These are phyloP conservation scores for Syngnathus rostellatus DNA, from an alignment of 2,797 vertebrate species.

Conservation along the genomic window DNA sequence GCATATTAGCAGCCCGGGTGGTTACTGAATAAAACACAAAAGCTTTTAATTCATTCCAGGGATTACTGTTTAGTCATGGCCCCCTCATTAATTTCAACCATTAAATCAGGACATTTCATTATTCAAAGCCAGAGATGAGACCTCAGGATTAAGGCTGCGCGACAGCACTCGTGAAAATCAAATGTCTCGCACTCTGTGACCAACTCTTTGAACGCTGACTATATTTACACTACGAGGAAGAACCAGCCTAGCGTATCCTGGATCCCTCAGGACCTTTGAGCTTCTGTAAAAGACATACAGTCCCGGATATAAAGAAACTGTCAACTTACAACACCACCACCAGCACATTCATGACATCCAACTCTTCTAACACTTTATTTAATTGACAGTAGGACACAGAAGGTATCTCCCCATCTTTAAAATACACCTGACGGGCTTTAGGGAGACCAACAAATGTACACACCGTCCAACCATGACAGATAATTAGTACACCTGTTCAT, in stretches of 20 bases:
- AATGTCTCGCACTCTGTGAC: constrained; percentile 10
- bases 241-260: not conserved
- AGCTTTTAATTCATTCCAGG: constrained; percentile 57
- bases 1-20: constrained; percentile 35
- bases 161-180: constrained; percentile 20
- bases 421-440: not conserved
- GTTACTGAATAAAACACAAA: constrained; percentile 57
- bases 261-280: not conserved
- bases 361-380: not conserved
- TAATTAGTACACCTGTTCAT: not conserved
- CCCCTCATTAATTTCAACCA: constrained; percentile 41
- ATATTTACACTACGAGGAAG: not conserved
- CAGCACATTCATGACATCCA: not conserved
- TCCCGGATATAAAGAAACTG: not conserved
- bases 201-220: constrained; percentile 22
- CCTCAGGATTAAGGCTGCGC: constrained; percentile 19
- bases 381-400: not conserved
- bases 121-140: constrained; percentile 38
- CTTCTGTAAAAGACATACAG: not conserved
- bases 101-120: constrained; percentile 37
- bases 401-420: not conserved
- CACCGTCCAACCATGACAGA: not conserved
- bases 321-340: not conserved
- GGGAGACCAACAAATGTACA: not conserved
- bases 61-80: constrained; percentile 49